Conservation (phyloP, 2,113 vertebrate species). For the Mystacornis crossleyi region DNA sequence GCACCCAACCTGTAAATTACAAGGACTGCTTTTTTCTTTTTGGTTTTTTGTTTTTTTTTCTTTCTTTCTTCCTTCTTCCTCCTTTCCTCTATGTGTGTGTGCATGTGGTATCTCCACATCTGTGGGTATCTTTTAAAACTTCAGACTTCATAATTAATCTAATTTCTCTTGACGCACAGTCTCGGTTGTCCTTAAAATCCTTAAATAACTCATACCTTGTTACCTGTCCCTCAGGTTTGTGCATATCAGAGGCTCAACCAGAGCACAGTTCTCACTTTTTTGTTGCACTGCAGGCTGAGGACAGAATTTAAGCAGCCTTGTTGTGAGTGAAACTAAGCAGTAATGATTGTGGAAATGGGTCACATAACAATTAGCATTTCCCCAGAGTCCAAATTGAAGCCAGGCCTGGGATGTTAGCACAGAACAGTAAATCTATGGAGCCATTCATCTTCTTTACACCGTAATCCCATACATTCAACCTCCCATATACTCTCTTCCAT, state of each 20-base stretch:
- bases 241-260: not conserved
- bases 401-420: not conserved
- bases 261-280: not conserved
- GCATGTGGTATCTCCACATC: not conserved
- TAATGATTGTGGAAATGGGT: not conserved
- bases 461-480: fast-evolving
- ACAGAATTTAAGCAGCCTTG: not conserved
- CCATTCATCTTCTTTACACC: not conserved
- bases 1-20: not conserved
- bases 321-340: not conserved
- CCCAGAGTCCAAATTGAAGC: not conserved
- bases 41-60: too few relatives aligned
- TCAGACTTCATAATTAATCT: not conserved
- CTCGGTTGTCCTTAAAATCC: not conserved
- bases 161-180: not conserved
- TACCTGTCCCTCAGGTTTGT: not conserved
- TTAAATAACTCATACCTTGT: not conserved
- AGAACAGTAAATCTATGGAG: not conserved
- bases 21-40: not conserved
- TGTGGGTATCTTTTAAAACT: not conserved
- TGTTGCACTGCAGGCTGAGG: not conserved
- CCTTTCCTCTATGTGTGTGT: not conserved
- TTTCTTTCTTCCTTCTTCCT: not conserved
- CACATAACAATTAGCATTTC: not conserved
- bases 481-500: not conserved